phyloP scores from a whole-genome alignment of 1,140 invertebrate genomes.

The Daktulosphaira vitifoliae region DNA sequence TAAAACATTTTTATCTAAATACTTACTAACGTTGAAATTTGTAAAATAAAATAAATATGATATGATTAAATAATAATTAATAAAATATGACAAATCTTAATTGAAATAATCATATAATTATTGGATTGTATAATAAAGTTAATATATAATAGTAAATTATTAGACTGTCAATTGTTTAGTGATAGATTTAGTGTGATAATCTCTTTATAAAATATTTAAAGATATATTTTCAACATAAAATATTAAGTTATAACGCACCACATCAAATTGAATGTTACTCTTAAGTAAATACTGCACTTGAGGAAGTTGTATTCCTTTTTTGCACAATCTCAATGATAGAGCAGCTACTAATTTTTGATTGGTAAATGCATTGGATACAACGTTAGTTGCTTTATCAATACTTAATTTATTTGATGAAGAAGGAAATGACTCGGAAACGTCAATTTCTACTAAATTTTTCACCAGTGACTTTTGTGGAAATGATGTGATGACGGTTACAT shows the following conservation, averaged over 20 bases:
- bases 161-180: too few species aligned
- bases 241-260: too few species aligned
- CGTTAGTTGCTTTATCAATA: neutral
- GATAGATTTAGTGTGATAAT: too few species aligned
- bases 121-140: too few species aligned
- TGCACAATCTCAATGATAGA: neutral
- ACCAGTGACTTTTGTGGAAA: conserved; percentile 46
- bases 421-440: conserved; percentile 13
- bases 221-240: neutral
- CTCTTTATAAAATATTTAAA: too few species aligned
- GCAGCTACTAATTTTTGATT: conserved; percentile 21
- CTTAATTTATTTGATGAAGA: neutral
- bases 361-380: neutral
- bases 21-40: too few species aligned
- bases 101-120: too few species aligned
- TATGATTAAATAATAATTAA: too few species aligned
- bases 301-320: neutral
- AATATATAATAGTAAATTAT: too few species aligned
- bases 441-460: conserved; percentile 49
- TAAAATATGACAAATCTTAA: too few species aligned
- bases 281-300: conserved; percentile 28
- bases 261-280: conserved; percentile 34
- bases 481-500: conserved; percentile 41
- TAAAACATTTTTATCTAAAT: too few species aligned
- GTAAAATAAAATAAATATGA: too few species aligned